These are phyloP conservation scores for Tyria jacobaeae DNA, from an alignment of 2,888 invertebrate genomes.

Conservation along the genomic window DNA sequence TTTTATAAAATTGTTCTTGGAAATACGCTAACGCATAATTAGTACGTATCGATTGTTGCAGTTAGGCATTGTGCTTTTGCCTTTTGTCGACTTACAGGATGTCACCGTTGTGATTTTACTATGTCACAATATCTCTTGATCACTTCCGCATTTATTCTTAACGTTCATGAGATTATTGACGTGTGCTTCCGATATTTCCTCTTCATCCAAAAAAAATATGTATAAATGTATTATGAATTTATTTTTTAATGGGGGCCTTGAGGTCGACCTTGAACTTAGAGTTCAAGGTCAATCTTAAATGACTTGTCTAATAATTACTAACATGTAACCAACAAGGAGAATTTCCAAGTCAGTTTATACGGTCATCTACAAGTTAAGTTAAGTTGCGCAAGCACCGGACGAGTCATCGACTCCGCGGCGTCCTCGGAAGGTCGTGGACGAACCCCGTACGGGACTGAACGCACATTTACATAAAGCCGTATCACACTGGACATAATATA, in stretches of 20 bases:
- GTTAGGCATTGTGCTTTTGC: conserved; percentile 13
- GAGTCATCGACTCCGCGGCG: conserved; percentile 72
- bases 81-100: conserved; percentile 26
- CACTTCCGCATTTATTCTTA: conserved; percentile 30
- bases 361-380: conserved; percentile 45
- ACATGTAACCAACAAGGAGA: conserved; percentile 6
- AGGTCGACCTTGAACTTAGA: conserved; percentile 13
- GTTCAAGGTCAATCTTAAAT: conserved; percentile 14
- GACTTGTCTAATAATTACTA: conserved; percentile 3
- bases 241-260: background rate
- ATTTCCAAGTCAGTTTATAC: conserved; percentile 17
- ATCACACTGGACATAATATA: conserved; percentile 13
- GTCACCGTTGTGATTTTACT: conserved; percentile 15
- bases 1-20: conserved; percentile 38
- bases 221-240: background rate
- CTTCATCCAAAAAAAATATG: conserved; percentile 3
- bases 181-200: conserved; percentile 23
- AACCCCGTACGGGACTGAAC: conserved; percentile 53
- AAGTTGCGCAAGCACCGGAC: conserved; percentile 62
- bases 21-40: conserved; percentile 16
- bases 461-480: conserved; percentile 40
- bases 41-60: background rate
- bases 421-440: conserved; percentile 71
- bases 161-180: conserved; percentile 22
- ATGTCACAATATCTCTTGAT: conserved; percentile 2